Conservation (phyloP, 2,797 vertebrate species). For the Mus minutoides region DNA sequence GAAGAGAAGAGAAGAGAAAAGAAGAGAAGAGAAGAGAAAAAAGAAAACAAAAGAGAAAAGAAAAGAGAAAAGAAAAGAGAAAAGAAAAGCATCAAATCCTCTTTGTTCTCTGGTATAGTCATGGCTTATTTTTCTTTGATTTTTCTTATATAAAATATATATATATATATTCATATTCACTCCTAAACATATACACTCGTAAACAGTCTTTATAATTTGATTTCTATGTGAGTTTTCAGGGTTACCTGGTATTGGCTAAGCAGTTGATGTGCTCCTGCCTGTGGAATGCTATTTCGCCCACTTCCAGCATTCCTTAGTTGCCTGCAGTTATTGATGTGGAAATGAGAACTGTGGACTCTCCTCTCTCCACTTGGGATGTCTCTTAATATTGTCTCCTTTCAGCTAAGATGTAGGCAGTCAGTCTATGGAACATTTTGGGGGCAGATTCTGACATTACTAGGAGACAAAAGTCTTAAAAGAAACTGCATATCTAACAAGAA, state of each 20-base stretch:
- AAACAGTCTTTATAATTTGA: not conserved
- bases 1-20: too few relatives aligned
- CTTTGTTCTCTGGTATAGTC: not conserved
- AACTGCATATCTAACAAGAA: not conserved
- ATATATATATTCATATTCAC: not conserved
- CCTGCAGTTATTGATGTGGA: not conserved
- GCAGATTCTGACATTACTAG: not conserved
- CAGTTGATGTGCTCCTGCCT: not conserved
- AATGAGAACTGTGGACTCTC: not conserved
- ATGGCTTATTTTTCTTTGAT: not conserved
- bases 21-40: too few relatives aligned
- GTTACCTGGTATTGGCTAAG: not conserved
- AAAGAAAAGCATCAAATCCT: not conserved
- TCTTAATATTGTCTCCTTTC: not conserved
- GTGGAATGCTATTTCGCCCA: not conserved
- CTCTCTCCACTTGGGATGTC: not conserved
- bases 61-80: too few relatives aligned
- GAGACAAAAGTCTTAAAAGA: not conserved
- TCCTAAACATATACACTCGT: not conserved
- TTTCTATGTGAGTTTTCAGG: not conserved
- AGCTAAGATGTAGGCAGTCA: not conserved
- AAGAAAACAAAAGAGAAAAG: too few relatives aligned
- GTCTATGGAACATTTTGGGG: not conserved
- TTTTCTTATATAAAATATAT: not conserved
- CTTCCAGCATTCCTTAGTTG: not conserved